phyloP scores from a whole-genome alignment of 2,113 vertebrate genomes.

The Vulpes ferrilata region DNA sequence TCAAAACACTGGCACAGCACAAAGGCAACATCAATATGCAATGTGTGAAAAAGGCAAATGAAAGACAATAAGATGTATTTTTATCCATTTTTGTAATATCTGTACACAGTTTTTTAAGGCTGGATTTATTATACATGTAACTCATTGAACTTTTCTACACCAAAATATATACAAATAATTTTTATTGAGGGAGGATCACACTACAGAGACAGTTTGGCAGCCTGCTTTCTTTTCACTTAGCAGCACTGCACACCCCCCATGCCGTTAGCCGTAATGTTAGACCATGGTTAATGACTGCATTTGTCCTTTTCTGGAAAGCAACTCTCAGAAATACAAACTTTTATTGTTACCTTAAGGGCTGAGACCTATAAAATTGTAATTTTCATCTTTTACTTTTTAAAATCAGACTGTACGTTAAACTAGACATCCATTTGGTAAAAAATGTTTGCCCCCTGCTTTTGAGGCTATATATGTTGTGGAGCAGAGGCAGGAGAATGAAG shows the following conservation, averaged over 20 bases:
- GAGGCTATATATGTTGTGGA: not conserved
- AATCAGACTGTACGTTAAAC: not conserved
- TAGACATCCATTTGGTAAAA: constrained; percentile 34
- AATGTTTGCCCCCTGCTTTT: not conserved
- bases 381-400: not conserved
- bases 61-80: constrained; percentile 34
- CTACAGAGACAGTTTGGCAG: not conserved
- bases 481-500: not conserved
- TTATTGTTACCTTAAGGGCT: constrained; percentile 18
- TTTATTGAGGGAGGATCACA: not conserved
- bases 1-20: not conserved
- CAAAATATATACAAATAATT: not conserved
- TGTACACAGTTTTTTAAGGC: constrained; percentile 42
- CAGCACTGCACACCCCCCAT: not conserved
- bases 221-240: not conserved
- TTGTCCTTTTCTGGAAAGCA: not conserved
- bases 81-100: constrained; percentile 33
- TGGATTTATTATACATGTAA: not conserved
- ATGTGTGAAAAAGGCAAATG: not conserved
- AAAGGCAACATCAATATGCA: constrained; percentile 41
- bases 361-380: constrained; percentile 16
- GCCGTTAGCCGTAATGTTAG: not conserved
- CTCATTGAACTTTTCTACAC: not conserved
- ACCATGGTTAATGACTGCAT: not conserved
- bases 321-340: not conserved